Base-by-base conservation (phyloP, 2,888 invertebrate species). In the Polymixis flavicincta region DNA sequence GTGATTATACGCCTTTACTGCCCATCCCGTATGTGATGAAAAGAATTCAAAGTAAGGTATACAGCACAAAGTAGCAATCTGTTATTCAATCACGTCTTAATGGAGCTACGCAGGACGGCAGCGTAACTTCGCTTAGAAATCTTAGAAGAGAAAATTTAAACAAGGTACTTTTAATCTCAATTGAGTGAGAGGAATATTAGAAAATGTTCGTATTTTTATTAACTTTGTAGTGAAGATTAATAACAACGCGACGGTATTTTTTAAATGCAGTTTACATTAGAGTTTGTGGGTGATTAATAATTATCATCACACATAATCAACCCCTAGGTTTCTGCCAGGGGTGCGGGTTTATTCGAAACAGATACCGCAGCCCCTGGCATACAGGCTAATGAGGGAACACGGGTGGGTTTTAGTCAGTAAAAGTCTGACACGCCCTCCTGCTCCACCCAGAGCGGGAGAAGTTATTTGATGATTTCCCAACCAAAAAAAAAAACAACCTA, bases 61-160 rank as follows among this genome's bases (percentile, higher is more conserved):
- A 83, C 69, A 74, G 76, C 66, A 42, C 70, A 83, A 83, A 87
- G 77, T 82, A 79, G 84, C 74, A 61, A 86, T 86, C 61, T 86
- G 71, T 85, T 87, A 87, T 87, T 84, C 81, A 87, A 85, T 86
- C 85, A 86, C 86, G 85, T 84, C 63, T 82, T 85, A 82, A 85
- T 78, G 79, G 78, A 83, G 70, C 66, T 68, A 75, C 80, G 80
- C 70, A 82, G 68, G 59, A 69, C 59, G 73, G 70, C n/a, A 76
- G 61, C 72, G 63, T 57, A 80, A 75, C 77, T 80, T 68, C 71
- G 66, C 67, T 73, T 70, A 72, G 75, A 80, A 78, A 76, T 75
- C 64, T 82, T 76, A 69, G 28, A 69, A 25, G 22, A 66, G 67
- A 65, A 82, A 73, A 78, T 82, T 79, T 65, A 50, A 83, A 74